Evolutionary conservation across 2,797 vertebrate genomes (phyloP).

Genomic region (Calcarius lapponicus): DNA sequence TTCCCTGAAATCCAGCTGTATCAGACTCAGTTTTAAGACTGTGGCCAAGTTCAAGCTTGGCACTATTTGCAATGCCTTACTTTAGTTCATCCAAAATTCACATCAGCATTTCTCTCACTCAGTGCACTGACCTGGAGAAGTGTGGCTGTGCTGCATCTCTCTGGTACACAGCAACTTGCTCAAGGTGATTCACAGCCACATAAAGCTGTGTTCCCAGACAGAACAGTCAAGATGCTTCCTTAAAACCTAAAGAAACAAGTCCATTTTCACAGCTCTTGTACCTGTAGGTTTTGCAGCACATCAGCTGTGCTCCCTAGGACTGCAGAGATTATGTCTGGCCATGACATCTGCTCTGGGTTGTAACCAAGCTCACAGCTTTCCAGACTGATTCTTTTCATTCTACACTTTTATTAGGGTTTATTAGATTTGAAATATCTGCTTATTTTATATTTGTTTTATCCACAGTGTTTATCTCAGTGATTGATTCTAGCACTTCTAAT

Average conservation of each 20-base stretch:
- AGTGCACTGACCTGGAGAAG: not conserved
- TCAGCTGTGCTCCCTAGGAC: not conserved
- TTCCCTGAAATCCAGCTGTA: not conserved
- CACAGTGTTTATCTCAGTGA: not conserved
- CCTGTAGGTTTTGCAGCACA: not conserved
- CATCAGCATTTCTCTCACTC: not conserved
- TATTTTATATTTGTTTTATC: not conserved
- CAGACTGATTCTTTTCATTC: not conserved
- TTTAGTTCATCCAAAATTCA: not conserved
- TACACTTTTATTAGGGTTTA: not conserved
- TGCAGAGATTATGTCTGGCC: not conserved
- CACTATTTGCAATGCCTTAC: not conserved
- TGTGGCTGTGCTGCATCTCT: fast-evolving
- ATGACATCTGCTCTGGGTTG: not conserved
- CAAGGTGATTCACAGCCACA: not conserved
- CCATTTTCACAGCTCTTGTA: not conserved
- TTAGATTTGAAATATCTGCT: not conserved
- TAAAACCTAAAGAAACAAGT: not conserved
- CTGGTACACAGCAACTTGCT: not conserved
- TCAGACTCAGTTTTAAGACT: not conserved
- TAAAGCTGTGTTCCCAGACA: not conserved
- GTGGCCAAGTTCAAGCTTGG: not conserved
- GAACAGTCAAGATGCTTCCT: not conserved
- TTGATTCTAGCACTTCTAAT: not conserved
- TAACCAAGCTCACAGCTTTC: not conserved